Base-by-base conservation (phyloP, 2,888 invertebrate genomes). In the Lamproptera curius region DNA sequence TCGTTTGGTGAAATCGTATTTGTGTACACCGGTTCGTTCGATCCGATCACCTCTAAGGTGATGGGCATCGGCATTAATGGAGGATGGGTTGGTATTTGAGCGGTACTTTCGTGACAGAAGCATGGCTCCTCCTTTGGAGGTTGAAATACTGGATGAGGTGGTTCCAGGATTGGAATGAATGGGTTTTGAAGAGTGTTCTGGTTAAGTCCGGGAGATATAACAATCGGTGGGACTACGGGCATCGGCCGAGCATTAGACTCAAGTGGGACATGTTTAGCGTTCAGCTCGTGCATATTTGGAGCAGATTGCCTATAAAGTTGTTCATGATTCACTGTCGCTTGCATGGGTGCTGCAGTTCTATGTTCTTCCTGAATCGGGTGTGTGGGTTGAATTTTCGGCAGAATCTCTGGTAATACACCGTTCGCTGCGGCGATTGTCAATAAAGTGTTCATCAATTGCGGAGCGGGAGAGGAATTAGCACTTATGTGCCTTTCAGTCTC, bases 381-480 rank as follows among this genome's bases (percentile, higher is more conserved):
- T 15, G 43, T 26, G 8, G 49, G 49, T 41, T 50, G 49, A 20
- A 50, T 35, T 16, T 36, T 31, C 16, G 58, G 42, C 14, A 58
- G 14, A 15, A 58, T 28, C 23, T 67, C 62, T 2, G 65, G 57
- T 3, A 58, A 46, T 1, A 58, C 57, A 13, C 62, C 63, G 37
- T 66, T 66, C 4, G 56, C 50, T 16, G 58, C 54, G 8, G 61
- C 62, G 9, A 57, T 42, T 11, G 59, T 53, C 17, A 62, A 38
- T 34, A 67, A 43, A 11, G 63, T 57, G 42, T 63, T 65, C 42
- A 62, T 56, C 16, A 65, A 48, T 42, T 62, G 54, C 3, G 54
- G 42, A 45, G 52, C 51, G 3, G 57, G 46, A n/a, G 56, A 50
- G 11, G 46, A 17, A 3, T 40, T 46, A 16, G 44, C 16, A 11